A percentile compares a stretch with the other conserved stretches of the same genome.
phyloP scores from a whole-genome alignment of 1,140 invertebrate genomes.

The Colletes latitarsis region DNA sequence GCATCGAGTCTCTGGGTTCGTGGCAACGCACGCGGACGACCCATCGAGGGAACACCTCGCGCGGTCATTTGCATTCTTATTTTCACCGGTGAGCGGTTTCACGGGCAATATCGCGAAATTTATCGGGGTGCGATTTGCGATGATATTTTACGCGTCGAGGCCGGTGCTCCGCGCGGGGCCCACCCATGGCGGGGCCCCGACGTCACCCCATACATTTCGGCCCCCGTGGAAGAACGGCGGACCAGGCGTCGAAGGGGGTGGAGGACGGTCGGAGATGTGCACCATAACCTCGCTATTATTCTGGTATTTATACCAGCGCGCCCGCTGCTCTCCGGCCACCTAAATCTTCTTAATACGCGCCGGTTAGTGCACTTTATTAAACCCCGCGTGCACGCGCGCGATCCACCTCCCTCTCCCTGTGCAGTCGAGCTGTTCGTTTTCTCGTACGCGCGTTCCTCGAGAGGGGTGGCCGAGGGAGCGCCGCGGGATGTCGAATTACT shows the following conservation, averaged over 20 bases:
- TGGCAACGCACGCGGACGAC: not conserved
- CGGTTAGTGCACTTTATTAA: slow-evolving; percentile 74
- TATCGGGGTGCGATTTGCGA: slow-evolving; percentile 75
- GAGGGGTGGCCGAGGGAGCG: slow-evolving; percentile 25
- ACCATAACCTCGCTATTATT: slow-evolving; percentile 76
- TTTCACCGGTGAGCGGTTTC: slow-evolving; percentile 70
- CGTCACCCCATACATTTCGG: slow-evolving; percentile 75
- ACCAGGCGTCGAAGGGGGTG: slow-evolving; percentile 31
- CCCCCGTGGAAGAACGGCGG: slow-evolving; percentile 41
- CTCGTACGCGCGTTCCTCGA: not conserved
- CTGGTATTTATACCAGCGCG: slow-evolving; percentile 73
- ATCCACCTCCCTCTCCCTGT: slow-evolving; percentile 1
- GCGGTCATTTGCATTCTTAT: slow-evolving; percentile 57
- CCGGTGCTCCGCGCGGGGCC: slow-evolving; percentile 61
- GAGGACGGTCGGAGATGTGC: slow-evolving; percentile 55
- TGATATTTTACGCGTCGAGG: slow-evolving; percentile 75
- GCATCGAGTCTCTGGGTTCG: not conserved
- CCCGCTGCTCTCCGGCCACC: slow-evolving; percentile 67
- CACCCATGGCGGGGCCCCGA: slow-evolving; percentile 73
- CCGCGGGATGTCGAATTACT: slow-evolving; percentile 50
- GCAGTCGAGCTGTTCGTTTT: not conserved
- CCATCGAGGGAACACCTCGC: slow-evolving; percentile 1
- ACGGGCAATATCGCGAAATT: slow-evolving; percentile 75
- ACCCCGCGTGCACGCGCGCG: slow-evolving; percentile 56
- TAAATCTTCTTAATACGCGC: slow-evolving; percentile 77